A percentile compares a stretch with the other conserved stretches of the same genome.
Evolutionary conservation across 64 coral and sea anemone species (phyloP).

Genomic region (Stylophora pistillata): DNA sequence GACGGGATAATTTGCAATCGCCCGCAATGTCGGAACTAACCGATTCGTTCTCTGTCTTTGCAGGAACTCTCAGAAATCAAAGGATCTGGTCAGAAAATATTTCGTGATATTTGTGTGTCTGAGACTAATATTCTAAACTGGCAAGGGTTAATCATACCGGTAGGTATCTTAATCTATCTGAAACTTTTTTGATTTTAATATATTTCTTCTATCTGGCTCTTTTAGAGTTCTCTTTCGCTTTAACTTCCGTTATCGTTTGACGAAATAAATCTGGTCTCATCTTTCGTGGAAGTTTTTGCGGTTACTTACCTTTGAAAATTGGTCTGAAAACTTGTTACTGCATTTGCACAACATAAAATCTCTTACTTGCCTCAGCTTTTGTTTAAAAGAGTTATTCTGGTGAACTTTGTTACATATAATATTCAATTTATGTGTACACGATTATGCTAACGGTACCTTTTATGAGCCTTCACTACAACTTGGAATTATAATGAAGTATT

Average conservation of each 20-base stretch:
- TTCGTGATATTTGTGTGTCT: constrained; percentile 71
- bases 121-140: constrained; percentile 79
- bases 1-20: not conserved
- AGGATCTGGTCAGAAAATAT: constrained; percentile 30
- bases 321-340: not conserved
- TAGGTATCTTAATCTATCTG: constrained; percentile 40
- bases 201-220: not conserved
- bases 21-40: not conserved
- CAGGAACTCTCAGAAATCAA: constrained; percentile 84
- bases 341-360: no score
- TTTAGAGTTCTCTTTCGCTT: not conserved
- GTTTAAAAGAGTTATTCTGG: no score
- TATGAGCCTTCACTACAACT: no score
- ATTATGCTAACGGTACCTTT: no score
- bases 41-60: constrained; percentile 2
- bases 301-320: not conserved
- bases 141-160: constrained; percentile 88
- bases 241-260: not conserved
- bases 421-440: no score
- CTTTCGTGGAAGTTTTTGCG: not conserved
- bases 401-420: no score
- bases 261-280: not conserved
- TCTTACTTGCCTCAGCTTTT: no score
- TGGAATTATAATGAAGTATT: no score
- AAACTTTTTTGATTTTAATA: not conserved